Conservation (phyloP, 2,888 invertebrate species). For the Lycia hirtaria region DNA sequence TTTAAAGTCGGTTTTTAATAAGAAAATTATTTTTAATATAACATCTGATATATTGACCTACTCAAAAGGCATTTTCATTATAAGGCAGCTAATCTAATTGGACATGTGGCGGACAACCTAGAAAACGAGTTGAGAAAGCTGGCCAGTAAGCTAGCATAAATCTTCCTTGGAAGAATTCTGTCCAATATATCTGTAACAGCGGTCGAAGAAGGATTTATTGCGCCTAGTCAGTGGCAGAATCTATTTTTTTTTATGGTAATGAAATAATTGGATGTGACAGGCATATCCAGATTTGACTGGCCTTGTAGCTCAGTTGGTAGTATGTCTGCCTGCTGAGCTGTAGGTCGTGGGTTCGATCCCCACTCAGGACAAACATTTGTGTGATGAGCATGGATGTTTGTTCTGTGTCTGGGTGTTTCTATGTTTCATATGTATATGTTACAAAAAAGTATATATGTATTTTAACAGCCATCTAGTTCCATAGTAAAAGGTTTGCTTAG, state of each 20-base stretch:
- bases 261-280: not conserved
- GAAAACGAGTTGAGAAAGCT: not conserved
- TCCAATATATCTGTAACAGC: conserved; percentile 18
- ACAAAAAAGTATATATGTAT: too few species aligned
- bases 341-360: too few species aligned
- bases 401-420: too few species aligned
- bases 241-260: not conserved
- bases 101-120: not conserved
- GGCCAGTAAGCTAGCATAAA: conserved; percentile 7
- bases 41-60: too few species aligned
- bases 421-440: too few species aligned
- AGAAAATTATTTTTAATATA: not conserved
- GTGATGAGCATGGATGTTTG: too few species aligned
- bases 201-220: conserved; percentile 14
- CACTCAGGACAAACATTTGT: too few species aligned
- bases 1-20: not conserved
- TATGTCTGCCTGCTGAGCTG: too few species aligned
- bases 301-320: too few species aligned
- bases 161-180: conserved; percentile 17
- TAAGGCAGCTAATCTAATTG: conserved; percentile 1
- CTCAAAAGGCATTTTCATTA: not conserved
- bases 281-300: not conserved
- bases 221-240: not conserved
- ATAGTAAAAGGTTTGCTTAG: too few species aligned
- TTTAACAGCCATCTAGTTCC: too few species aligned